Percentiles rank a stretch among this genome's conserved stretches.
phyloP scores from a whole-genome alignment of 2,113 vertebrate genomes.

The Neodontobutis hainanensis region DNA sequence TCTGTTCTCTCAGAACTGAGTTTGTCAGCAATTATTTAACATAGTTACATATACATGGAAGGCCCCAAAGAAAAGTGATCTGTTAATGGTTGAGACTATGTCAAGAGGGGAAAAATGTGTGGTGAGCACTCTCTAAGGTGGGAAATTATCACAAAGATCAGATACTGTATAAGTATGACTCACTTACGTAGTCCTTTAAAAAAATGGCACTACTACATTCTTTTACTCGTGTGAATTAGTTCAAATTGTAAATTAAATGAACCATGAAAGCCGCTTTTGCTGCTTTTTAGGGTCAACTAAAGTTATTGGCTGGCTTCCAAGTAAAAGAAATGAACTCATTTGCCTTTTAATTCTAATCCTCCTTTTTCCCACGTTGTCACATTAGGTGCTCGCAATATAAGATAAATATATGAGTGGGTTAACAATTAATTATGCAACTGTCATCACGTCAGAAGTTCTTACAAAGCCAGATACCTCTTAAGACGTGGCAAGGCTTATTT shows the following conservation, averaged over 20 bases:
- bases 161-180: conserved; percentile 1
- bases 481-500: conserved; percentile 33
- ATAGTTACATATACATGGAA: conserved; percentile 27
- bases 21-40: no score
- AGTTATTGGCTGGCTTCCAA: conserved; percentile 28
- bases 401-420: conserved; percentile 21
- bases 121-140: not conserved
- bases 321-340: conserved; percentile 37
- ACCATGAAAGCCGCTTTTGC: conserved; percentile 10
- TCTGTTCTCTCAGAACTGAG: not conserved
- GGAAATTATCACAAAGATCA: not conserved
- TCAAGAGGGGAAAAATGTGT: not conserved
- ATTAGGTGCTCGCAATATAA: conserved; percentile 18
- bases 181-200: conserved; percentile 2
- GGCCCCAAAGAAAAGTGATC: not conserved
- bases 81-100: not conserved
- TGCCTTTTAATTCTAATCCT: conserved; percentile 33
- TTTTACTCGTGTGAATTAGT: not conserved
- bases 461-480: conserved; percentile 33
- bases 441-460: conserved; percentile 25
- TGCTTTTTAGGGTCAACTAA: conserved; percentile 20
- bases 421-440: conserved; percentile 3
- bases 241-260: conserved; percentile 20
- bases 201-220: not conserved
- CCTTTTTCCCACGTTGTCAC: conserved; percentile 32